Base-by-base conservation (phyloP, 2,888 invertebrate genomes). In the Neuroscelio doddi region DNA sequence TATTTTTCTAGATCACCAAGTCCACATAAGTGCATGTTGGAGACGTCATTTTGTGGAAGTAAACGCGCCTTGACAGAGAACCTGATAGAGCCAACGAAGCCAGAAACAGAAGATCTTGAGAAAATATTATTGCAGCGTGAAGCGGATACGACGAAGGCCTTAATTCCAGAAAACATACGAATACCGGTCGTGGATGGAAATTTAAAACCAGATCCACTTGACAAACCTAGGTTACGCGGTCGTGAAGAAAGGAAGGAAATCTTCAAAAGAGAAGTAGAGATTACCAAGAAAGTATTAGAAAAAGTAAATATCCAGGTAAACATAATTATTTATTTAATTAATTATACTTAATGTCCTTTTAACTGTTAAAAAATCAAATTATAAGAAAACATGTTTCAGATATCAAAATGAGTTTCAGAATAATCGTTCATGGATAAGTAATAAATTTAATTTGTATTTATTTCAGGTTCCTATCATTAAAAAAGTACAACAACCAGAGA, bases 31-130 rank as follows among this genome's bases (percentile, higher is more conserved):
- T 94, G 94, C 90, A 87, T 95, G 52, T 87, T 95, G 58, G 95
- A 95, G 85, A 96, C 95, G 0, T 95, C 95, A 0, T 96, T 96
- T 83, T 95, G 95, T 84, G 95, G 95, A 0, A 92, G 91, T 45
- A 94, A 93, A 78, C 92, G 93, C 0, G 87, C 88, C 50, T 85
- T 82, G 17, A 77, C 77, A 3, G 81, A 80, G 51, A 81, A 80
- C 56, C 58, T 78, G 52, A 82, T 75, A 51, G 83, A 83, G 38
- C 79, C 82, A 12, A 79, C 86, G 36, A 88, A 88, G 70, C 86
- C 86, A n/a, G 85, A 88, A 58, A 87, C 88, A 1, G 89, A 89
- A 69, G 85, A 87, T 49, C 80, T 89, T 24, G 88, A 88, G 69
- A 88, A 87, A 71, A 86, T 88, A 10, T 77, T 90, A 26, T 76